Evolutionary conservation across 2,888 invertebrate genomes (phyloP).

Genomic region (Coelinius sp.): DNA sequence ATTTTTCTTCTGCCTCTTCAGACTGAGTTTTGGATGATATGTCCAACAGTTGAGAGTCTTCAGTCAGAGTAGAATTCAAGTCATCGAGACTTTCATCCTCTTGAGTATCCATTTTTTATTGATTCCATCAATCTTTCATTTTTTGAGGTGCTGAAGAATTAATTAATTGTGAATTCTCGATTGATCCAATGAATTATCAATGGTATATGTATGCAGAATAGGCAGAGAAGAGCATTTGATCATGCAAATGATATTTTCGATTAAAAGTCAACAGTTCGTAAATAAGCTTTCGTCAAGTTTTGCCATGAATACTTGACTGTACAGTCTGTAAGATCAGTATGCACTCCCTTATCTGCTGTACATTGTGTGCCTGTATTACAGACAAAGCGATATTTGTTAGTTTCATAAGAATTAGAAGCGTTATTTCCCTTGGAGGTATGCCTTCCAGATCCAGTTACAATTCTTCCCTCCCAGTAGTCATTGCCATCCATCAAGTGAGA

Average conservation of each 20-base stretch:
- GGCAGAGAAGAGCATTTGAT: no score
- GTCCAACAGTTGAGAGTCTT: slow-evolving; percentile 41
- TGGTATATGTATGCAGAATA: no score
- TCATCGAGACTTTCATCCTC: slow-evolving; percentile 44
- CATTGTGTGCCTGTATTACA: slow-evolving; percentile 54
- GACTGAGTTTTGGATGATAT: slow-evolving; percentile 18
- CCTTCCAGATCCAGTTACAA: slow-evolving; percentile 36
- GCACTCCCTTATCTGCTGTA: slow-evolving; percentile 50
- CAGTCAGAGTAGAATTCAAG: slow-evolving; percentile 41
- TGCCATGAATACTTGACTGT: slow-evolving; percentile 54
- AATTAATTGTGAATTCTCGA: no score
- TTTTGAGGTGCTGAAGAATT: not conserved
- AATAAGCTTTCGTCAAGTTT: slow-evolving; percentile 48
- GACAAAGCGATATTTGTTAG: slow-evolving; percentile 35
- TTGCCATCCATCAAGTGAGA: not conserved
- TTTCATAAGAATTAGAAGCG: not conserved
- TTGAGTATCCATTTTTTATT: slow-evolving; percentile 31
- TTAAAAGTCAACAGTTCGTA: no score
- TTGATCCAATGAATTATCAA: no score
- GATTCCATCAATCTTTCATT: not conserved
- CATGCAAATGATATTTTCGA: no score
- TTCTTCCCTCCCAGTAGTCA: slow-evolving; percentile 47
- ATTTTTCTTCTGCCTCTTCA: slow-evolving; percentile 34
- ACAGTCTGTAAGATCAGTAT: slow-evolving; percentile 49
- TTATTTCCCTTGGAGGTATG: not conserved